Percentiles rank a stretch among this genome's conserved stretches.
phyloP scores from a whole-genome alignment of 2,113 vertebrate genomes.

The Rhizomys pruinosus region DNA sequence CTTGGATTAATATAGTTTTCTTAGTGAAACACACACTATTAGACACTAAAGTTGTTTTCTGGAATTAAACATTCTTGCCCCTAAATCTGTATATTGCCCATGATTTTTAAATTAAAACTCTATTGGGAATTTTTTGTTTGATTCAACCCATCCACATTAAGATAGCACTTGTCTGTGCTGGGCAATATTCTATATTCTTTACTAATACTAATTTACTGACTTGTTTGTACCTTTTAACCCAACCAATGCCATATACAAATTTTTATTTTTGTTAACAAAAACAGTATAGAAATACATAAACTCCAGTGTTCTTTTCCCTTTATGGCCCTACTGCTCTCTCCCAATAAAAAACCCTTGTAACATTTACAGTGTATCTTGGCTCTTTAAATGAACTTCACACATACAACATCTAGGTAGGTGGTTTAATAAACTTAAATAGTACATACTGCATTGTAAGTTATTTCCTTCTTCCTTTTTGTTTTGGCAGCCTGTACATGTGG shows the following conservation, averaged over 20 bases:
- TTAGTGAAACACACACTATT: background rate
- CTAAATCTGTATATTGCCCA: constrained; percentile 4
- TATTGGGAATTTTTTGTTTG: constrained; percentile 6
- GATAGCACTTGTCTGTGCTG: background rate
- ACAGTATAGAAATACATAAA: background rate
- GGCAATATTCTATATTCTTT: background rate
- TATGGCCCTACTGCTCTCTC: background rate
- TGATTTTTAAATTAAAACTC: background rate
- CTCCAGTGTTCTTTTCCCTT: background rate
- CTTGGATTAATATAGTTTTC: background rate
- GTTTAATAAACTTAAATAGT: background rate
- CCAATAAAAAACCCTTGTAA: no score
- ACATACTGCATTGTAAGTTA: background rate
- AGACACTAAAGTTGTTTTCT: background rate
- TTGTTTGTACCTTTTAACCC: background rate
- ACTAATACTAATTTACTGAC: constrained; percentile 6
- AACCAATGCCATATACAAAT: background rate
- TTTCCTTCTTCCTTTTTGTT: background rate
- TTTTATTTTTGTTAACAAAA: constrained; percentile 25
- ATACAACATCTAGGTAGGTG: background rate
- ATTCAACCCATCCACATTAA: background rate
- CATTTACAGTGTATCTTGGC: background rate
- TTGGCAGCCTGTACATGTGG: background rate
- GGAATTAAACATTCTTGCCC: background rate
- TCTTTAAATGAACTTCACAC: background rate